Percentiles rank a stretch among this genome's conserved stretches.
phyloP scores from a whole-genome alignment of 2,797 vertebrate species.

The Neoniphon sammara region DNA sequence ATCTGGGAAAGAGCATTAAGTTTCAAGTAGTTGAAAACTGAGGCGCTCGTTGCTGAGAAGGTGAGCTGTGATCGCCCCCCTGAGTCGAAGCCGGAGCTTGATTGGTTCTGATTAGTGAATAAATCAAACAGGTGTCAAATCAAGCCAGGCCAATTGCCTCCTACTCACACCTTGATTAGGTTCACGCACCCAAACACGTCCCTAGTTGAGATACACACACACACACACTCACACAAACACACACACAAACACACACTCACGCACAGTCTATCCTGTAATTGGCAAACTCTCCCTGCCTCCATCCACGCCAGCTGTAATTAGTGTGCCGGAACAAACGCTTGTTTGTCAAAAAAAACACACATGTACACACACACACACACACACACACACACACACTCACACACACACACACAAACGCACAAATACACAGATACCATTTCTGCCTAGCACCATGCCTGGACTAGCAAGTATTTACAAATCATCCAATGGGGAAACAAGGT shows the following conservation, averaged over 20 bases:
- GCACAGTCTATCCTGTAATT: constrained; percentile 70
- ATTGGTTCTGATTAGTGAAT: constrained; percentile 82
- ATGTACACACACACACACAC: constrained; percentile 51
- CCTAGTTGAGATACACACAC: constrained; percentile 62
- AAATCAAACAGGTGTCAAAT: constrained; percentile 83
- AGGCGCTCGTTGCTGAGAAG: constrained; percentile 61
- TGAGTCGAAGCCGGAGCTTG: constrained; percentile 72
- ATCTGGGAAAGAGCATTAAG: constrained; percentile 65
- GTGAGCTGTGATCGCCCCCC: constrained; percentile 63
- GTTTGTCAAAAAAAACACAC: constrained; percentile 70
- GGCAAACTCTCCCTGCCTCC: constrained; percentile 72
- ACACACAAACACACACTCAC: constrained; percentile 26
- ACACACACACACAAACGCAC: constrained; percentile 60
- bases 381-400: constrained; percentile 62
- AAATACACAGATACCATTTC: constrained; percentile 23
- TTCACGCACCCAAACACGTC: constrained; percentile 76
- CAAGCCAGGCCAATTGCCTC: constrained; percentile 76
- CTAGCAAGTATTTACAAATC: constrained; percentile 72
- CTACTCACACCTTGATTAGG: constrained; percentile 80
- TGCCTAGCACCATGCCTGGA: constrained; percentile 49
- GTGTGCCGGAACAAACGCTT: constrained; percentile 76
- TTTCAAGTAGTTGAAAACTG: constrained; percentile 63
- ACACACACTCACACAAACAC: constrained; percentile 13
- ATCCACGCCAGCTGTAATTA: constrained; percentile 76
- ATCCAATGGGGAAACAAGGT: constrained; percentile 3